Evolutionary conservation across 1,140 invertebrate species (phyloP), one percentile per base, ranked within the genome.

Genomic region (Rhyzopertha dominica): DNA sequence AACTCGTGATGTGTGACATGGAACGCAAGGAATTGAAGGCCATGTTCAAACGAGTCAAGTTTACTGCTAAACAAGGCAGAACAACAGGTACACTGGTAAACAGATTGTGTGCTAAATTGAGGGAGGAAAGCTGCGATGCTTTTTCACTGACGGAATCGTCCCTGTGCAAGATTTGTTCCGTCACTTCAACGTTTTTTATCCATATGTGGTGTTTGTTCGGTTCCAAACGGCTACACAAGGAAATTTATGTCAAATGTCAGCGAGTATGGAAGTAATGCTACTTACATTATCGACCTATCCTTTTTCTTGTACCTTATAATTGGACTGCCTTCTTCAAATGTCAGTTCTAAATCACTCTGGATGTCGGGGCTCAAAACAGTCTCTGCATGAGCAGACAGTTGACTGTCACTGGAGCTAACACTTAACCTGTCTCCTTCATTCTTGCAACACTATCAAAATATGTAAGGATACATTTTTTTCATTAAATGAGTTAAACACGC

Each of bases 41-140:
- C 73, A 98, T 79, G 63, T 95, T 95, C 1, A 98, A 73, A 22
- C 90, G 74, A 0, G 88, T 84, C 12, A 98, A 72, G 50, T 83
- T 82, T 0, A 89, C 82, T 4, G 90, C 92, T 19, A 91, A 70
- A 63, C 95, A 98, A 1, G 93, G 82, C 12, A 98, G 64, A n/a
- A 85, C 84, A 2, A 79, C 74, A 1, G 95, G 95, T 25, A 97
- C 81, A 40, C 77, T 80, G 13, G 81, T 82, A 62, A 97, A 95
- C 41, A 87, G 76, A 73, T 97, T 97, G 67, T 94, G 90, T 0
- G 91, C 84, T 17, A 98, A 71, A 68, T 95, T 95, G 1, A 98
- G 70, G 1, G 82, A 77, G 1, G 78, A 72, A 30, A 90, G 69
- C 24, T 80, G 77, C 19, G 74, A 87, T 0, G 68, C 66, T 32